Evolutionary conservation across 1,140 invertebrate genomes (phyloP).

Genomic region (Caenorhabditis briggsae): DNA sequence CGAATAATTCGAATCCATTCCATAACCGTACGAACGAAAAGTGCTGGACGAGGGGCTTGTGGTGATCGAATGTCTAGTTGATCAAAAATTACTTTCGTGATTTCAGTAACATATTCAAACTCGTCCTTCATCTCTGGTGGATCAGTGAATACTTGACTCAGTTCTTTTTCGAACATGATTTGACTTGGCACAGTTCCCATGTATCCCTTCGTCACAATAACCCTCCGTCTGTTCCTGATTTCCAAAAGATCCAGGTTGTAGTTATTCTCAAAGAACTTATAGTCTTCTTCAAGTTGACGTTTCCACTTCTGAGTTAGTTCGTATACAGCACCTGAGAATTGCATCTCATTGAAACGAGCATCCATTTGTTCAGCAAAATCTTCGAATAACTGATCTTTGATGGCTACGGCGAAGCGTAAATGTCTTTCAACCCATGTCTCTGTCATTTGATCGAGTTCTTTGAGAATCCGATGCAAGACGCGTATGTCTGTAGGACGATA

Average conservation of each 20-base stretch:
- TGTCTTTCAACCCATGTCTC: conserved; percentile 57
- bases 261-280: background rate
- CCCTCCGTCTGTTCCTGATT: background rate
- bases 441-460: conserved; percentile 45
- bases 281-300: conserved; percentile 16
- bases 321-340: background rate
- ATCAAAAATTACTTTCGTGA: background rate
- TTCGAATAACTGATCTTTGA: conserved; percentile 27
- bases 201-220: conserved; percentile 1
- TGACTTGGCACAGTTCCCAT: background rate
- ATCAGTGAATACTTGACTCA: conserved; percentile 15
- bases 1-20: conserved; percentile 12
- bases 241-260: conserved; percentile 12
- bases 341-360: background rate
- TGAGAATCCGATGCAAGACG: conserved; percentile 38
- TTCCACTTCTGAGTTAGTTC: background rate
- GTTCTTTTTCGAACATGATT: conserved; percentile 40
- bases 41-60: background rate
- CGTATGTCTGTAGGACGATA: conserved; percentile 41
- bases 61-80: background rate
- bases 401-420: background rate
- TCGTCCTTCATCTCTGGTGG: background rate
- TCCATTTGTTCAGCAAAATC: conserved; percentile 39
- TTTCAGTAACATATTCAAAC: background rate
- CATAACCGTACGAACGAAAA: background rate